Base-by-base conservation (phyloP, 1,140 invertebrate species). In the Polypedilum vanderplanki region DNA sequence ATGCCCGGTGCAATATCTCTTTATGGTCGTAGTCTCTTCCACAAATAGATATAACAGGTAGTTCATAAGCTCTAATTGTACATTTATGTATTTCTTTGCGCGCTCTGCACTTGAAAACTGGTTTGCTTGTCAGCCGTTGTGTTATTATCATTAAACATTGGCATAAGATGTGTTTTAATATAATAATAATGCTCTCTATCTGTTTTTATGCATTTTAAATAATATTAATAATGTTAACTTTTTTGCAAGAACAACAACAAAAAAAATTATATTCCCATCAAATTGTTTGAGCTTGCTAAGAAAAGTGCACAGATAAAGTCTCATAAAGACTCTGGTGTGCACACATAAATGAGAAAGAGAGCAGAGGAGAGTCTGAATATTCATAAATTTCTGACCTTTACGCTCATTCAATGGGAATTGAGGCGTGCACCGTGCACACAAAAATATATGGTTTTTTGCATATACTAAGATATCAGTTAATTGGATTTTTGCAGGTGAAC, bases 401-500 rank as follows among this genome's bases (percentile, higher is more conserved):
- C 20, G 65, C 65, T 70, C 17, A 17, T 70, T 70, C 17, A 70
- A 70, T 70, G 65, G 65, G 20, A 70, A 70, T 57, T 57, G 46
- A 70, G 65, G 65, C 65, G 65, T 70, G 65, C 65, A 22, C 65
- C 65, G 18, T 7, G 65, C 65, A 57, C 65, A 70, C 65, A 70
- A 70, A 70, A 70, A 70, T 70, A 70, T 70, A 70, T 22, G 65
- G 65, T 70, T 70, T 57, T 70, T 70, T 70, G 65, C 65, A 70
- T 70, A 70, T 12, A 22, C 65, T 70, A 22, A 22, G 20, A 70
- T 70, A 70, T 70, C 65, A 20, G 17, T 70, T 70, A 70, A 70
- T 70, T 70, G 65, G 65, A 70, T 70, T 70, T 57, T 70, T 70
- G 65, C 65, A 70, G 65, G 65, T 70, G 65, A 70, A 70, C 65